Base-by-base conservation (phyloP, 2,113 vertebrate species). In the Pterophyllum scalare region DNA sequence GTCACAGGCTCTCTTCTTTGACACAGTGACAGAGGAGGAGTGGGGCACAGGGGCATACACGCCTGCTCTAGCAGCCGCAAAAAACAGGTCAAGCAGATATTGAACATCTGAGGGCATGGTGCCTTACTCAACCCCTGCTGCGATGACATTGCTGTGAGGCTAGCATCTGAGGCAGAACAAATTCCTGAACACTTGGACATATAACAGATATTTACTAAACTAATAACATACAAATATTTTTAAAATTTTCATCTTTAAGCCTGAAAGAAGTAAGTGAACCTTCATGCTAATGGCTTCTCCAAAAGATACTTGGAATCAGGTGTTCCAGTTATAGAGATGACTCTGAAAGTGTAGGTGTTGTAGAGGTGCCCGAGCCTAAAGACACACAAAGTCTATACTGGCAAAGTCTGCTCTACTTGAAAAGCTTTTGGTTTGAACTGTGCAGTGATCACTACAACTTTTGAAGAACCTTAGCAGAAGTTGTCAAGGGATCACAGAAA, bases 21-120 rank as follows among this genome's bases (percentile, higher is more conserved):
- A 86, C 83, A 82, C 77, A 59, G 62, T 20, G 2, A 72, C 46
- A 75, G 38, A 64, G 33, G 79, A 77, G 62, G 84, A 74, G 75
- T 43, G 77, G 86, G 38, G 65, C 28, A 24, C 43, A 38, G 78
- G 78, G 57, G 72, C 14, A 82, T 82, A 56, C 65, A 83, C 58
- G 79, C 52, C 75, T 64, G 72, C 56, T 67, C 60, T 77, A 87
- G 59, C 94, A 94, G 93, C 94, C 95, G 92, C 94, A 94, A 91
- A 28, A 96, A 95, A 95, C 93, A 93, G 93, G 87, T 94, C 91
- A 91, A 92, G 92, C 91, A 90, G 82, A 91, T 89, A 89, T 81
- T 81, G 85, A 90, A 88, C 84, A 87, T 90, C 81, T 79, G 75
- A 89, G 83, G 81, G 77, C 56, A 86, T n/a, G 28, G 75, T 56